A percentile compares a stretch with the other conserved stretches of the same genome.
phyloP scores from a whole-genome alignment of 2,888 invertebrate genomes.

The Drosophila parthenogenetica region DNA sequence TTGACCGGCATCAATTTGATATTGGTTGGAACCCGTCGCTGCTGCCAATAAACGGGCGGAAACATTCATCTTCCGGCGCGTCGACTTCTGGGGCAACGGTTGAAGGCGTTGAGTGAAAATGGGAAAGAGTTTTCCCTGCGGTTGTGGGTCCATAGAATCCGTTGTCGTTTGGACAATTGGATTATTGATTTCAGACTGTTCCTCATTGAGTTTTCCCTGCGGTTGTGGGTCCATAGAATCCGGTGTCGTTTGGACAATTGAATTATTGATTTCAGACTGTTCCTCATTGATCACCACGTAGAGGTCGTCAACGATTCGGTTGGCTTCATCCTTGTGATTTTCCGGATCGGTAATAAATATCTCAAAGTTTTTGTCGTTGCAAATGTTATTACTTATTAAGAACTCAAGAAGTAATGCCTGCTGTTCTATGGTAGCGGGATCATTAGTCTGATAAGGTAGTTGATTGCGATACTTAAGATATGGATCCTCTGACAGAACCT shows the following conservation, averaged over 20 bases:
- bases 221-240: slow-evolving; percentile 5
- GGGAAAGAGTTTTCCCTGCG: slow-evolving; percentile 84
- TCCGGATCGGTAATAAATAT: slow-evolving; percentile 84
- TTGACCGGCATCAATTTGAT: slow-evolving; percentile 94
- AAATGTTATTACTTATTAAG: slow-evolving; percentile 83
- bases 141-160: slow-evolving; percentile 3
- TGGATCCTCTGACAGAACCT: slow-evolving; percentile 38
- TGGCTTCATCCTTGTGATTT: slow-evolving; percentile 82
- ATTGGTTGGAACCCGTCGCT: slow-evolving; percentile 87
- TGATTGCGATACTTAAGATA: slow-evolving; percentile 73
- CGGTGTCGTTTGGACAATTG: neutral
- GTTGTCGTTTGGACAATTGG: neutral
- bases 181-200: slow-evolving; percentile 23
- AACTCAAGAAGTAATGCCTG: slow-evolving; percentile 83
- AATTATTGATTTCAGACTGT: slow-evolving; percentile 7
- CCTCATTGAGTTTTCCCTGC: slow-evolving; percentile 72
- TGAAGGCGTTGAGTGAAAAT: slow-evolving; percentile 78
- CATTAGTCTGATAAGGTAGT: slow-evolving; percentile 82
- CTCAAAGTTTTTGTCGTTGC: slow-evolving; percentile 83
- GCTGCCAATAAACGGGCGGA: slow-evolving; percentile 53
- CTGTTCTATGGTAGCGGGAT: slow-evolving; percentile 81
- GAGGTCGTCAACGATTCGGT: slow-evolving; percentile 80
- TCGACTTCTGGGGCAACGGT: slow-evolving; percentile 70
- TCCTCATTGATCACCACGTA: slow-evolving; percentile 73
- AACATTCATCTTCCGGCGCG: slow-evolving; percentile 81